Evolutionary conservation across 1,140 invertebrate genomes (phyloP), one percentile per base, ranked within the genome.

Genomic region (Aethina tumida): DNA sequence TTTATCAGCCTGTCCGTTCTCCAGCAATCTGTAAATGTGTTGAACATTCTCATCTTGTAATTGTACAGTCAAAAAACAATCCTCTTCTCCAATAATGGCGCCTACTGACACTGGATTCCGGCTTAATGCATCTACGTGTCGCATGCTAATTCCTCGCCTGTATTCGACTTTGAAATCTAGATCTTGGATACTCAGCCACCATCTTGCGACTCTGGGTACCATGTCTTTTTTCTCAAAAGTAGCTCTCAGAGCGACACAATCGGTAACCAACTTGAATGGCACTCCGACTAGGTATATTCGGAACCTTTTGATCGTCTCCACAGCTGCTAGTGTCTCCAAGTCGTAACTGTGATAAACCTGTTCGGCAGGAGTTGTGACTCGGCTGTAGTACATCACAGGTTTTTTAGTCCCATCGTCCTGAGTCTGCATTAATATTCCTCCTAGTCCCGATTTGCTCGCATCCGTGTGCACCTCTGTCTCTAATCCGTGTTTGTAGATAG

Each of bases 91-190:
- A 15, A 34, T 35, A 8, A 27, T 35, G 3, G 32, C n/a, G 9
- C 39, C 26, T 25, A 24, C n/a, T 2, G 20, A 21, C 2, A 15
- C 37, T 21, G 39, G 27, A 38, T 55, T 54, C 37, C 55, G 24
- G 39, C 55, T 58, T 8, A 61, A 33, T 6, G 51, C 47, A 33
- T 60, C 59, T 1, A 49, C 52, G 48, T 60, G 57, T 7, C 12
- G 24, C 50, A 57, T 55, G 6, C 40, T 40, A 10, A 17, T 29
- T 7, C 56, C 56, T 2, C 47, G 30, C 22, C 56, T 16, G 48
- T 59, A 45, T 34, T 49, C 37, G 8, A 61, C 35, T 9, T 43
- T 36, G 33, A 58, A 55, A 18, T 50, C 27, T 22, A 45, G 56
- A n/a, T 60, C 52, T n/a, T 52, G 45, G 15, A 55, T 26, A n/a